Percentiles rank a stretch among this genome's conserved stretches.
These are phyloP conservation scores for Schizaphis graminum DNA, from an alignment of 2,888 invertebrate genomes.

Conservation along the genomic window DNA sequence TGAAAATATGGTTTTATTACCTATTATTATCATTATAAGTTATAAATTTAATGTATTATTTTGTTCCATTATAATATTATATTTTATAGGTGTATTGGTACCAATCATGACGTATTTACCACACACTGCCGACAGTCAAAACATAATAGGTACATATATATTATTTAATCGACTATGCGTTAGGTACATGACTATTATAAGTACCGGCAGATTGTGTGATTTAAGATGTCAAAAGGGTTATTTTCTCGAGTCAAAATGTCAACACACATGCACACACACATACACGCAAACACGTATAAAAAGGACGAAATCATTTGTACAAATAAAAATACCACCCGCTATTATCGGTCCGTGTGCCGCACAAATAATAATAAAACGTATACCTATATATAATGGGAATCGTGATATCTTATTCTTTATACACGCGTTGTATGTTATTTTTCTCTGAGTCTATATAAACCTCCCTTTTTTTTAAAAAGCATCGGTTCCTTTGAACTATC, in stretches of 20 bases:
- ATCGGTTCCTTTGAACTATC: constrained; percentile 52
- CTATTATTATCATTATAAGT: not conserved
- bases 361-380: not conserved
- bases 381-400: constrained; percentile 2
- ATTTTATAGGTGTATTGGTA: not conserved
- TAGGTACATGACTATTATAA: not conserved
- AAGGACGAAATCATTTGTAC: constrained; percentile 56
- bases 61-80: constrained; percentile 11
- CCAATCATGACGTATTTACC: not conserved
- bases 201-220: constrained; percentile 13
- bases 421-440: not conserved
- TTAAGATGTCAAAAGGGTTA: constrained; percentile 40
- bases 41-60: not conserved
- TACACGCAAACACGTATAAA: not conserved
- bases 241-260: constrained; percentile 43
- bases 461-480: constrained; percentile 52
- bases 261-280: constrained; percentile 15
- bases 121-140: not conserved
- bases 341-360: constrained; percentile 15
- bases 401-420: constrained; percentile 51
- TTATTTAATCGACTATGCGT: not conserved
- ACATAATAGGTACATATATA: not conserved
- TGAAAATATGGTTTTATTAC: not conserved
- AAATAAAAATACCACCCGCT: constrained; percentile 61
- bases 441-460: constrained; percentile 22